Evolutionary conservation across 2,797 vertebrate genomes (phyloP).

Genomic region (Myotis daubentonii): DNA sequence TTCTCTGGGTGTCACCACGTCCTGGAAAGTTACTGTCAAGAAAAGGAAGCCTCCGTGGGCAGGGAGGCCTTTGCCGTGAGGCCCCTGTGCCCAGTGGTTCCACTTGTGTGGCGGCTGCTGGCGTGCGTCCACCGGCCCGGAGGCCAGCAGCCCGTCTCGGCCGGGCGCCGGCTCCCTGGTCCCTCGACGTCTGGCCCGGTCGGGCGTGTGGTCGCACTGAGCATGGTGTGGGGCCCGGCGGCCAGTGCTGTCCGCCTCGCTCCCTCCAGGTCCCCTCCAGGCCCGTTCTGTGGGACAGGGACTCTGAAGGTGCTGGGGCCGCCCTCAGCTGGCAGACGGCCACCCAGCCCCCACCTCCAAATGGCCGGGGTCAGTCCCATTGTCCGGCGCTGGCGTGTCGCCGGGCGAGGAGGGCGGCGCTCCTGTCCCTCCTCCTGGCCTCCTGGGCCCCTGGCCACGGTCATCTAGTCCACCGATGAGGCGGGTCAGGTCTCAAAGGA

Average conservation of each 20-base stretch:
- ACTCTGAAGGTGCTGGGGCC: neutral
- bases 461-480: neutral
- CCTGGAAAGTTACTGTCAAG: conserved; percentile 61
- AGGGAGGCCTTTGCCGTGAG: neutral
- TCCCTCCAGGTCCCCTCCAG: neutral
- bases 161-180: neutral
- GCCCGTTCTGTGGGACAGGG: accelerated
- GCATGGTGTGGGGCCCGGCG: neutral
- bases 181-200: neutral
- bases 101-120: neutral
- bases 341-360: accelerated
- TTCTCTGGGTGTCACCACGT: conserved; percentile 33
- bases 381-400: neutral
- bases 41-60: neutral
- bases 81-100: neutral
- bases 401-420: neutral
- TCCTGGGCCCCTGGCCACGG: neutral
- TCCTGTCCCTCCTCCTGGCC: too few relatives aligned
- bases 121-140: neutral
- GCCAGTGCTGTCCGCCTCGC: neutral
- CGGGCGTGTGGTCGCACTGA: neutral
- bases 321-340: neutral
- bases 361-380: neutral
- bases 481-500: neutral
- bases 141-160: neutral